A percentile compares a stretch with the other conserved stretches of the same genome.
Evolutionary conservation across 30 jellyfish, hydroid and myxozoan genomes (phyloP).

Genomic region (Haliclystus octoradiatus): DNA sequence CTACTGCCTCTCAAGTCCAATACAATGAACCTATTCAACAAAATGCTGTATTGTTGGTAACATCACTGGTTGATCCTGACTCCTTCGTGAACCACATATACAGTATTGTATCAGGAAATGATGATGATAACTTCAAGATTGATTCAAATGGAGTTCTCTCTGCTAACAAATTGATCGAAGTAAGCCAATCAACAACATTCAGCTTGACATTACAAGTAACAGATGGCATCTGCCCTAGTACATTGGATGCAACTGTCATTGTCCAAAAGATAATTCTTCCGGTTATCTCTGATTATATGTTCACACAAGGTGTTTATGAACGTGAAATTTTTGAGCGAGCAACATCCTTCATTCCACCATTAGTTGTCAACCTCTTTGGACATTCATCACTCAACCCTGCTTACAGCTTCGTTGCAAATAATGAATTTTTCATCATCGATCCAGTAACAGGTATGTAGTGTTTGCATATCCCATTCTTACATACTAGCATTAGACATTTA

Average conservation of each 20-base stretch:
- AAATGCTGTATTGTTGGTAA: slow-evolving; percentile 28
- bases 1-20: neutral
- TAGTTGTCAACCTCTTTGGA: too few relatives aligned
- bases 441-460: too few relatives aligned
- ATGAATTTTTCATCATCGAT: too few relatives aligned
- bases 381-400: too few relatives aligned
- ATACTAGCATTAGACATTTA: too few relatives aligned
- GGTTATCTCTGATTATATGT: too few relatives aligned
- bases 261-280: slow-evolving; percentile 39
- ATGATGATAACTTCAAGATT: neutral
- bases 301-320: too few relatives aligned
- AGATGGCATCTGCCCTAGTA: slow-evolving; percentile 50
- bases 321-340: too few relatives aligned
- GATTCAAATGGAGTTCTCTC: slow-evolving; percentile 25
- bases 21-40: slow-evolving; percentile 25
- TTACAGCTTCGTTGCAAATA: too few relatives aligned
- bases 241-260: slow-evolving; percentile 11
- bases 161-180: slow-evolving; percentile 27
- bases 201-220: slow-evolving; percentile 32
- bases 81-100: slow-evolving; percentile 3
- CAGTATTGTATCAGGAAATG: slow-evolving; percentile 21
- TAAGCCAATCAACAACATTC: slow-evolving; percentile 26
- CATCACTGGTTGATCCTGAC: slow-evolving; percentile 61
- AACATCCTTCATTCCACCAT: too few relatives aligned
- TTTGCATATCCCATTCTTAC: too few relatives aligned